Percentiles rank a stretch among this genome's conserved stretches.
Evolutionary conservation across 1,140 invertebrate species (phyloP).

Genomic region (Cydia splendana): DNA sequence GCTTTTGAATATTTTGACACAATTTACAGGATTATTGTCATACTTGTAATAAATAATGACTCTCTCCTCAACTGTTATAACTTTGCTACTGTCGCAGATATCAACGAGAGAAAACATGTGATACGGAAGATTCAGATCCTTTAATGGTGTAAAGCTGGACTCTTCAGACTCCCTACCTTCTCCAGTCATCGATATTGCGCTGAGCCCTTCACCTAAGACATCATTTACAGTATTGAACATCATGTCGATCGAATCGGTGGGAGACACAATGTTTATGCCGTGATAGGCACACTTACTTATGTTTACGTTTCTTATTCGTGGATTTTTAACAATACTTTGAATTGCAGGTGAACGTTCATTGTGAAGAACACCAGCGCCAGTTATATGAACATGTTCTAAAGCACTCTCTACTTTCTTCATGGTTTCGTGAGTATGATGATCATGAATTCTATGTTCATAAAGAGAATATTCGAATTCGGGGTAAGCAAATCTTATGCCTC

Average conservation of each 20-base stretch:
- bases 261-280: constrained; percentile 95
- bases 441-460: constrained; percentile 90
- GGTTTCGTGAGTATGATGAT: constrained; percentile 87
- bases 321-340: constrained; percentile 92
- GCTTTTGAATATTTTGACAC: constrained; percentile 98
- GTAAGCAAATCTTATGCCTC: constrained; percentile 95
- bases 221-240: constrained; percentile 87
- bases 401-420: constrained; percentile 85
- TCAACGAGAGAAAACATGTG: constrained; percentile 97
- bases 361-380: constrained; percentile 97
- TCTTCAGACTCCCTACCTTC: constrained; percentile 94
- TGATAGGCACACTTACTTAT: constrained; percentile 93
- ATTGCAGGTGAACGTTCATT: constrained; percentile 96
- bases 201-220: constrained; percentile 94
- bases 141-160: constrained; percentile 92
- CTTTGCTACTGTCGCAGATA: constrained; percentile 97
- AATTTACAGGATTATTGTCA: constrained; percentile 96
- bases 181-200: constrained; percentile 92
- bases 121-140: constrained; percentile 93
- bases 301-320: constrained; percentile 90
- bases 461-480: constrained; percentile 93
- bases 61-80: constrained; percentile 93
- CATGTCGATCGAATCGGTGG: constrained; percentile 87
- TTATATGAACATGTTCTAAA: constrained; percentile 92
- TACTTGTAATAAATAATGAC: constrained; percentile 98